A percentile compares a stretch with the other conserved stretches of the same genome.
Conservation (phyloP, 2,113 vertebrate species). For the Solenodon paradoxus region DNA sequence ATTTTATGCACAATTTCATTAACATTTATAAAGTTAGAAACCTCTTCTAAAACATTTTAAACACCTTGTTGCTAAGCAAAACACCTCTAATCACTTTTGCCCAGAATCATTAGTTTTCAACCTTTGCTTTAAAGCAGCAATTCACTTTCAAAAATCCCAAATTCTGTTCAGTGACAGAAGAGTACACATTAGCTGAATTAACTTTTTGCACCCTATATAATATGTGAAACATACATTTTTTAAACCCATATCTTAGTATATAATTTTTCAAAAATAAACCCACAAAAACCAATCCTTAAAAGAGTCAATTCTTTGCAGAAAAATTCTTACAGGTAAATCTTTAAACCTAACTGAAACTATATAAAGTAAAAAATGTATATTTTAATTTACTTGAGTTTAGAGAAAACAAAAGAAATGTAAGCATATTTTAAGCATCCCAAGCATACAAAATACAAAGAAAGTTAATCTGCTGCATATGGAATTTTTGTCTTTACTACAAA, state of each 20-base stretch:
- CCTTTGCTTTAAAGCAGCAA: neutral
- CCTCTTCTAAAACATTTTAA: neutral
- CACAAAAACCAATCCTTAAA: neutral
- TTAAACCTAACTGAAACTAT: neutral
- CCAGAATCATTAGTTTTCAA: neutral
- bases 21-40: neutral
- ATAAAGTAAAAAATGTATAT: neutral
- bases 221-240: neutral
- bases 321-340: neutral
- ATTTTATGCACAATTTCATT: neutral
- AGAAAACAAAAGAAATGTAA: neutral
- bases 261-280: conserved; percentile 21
- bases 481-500: neutral
- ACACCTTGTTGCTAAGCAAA: neutral
- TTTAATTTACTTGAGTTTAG: neutral
- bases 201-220: neutral
- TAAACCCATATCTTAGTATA: neutral
- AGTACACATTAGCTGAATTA: neutral
- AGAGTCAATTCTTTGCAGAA: neutral
- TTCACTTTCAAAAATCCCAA: neutral
- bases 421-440: neutral
- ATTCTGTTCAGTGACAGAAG: neutral
- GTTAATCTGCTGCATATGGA: too few species aligned
- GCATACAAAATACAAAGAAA: neutral
- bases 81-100: neutral